These are phyloP conservation scores for Macroramphosus scolopax DNA, from an alignment of 2,797 vertebrate species.

Conservation along the genomic window DNA sequence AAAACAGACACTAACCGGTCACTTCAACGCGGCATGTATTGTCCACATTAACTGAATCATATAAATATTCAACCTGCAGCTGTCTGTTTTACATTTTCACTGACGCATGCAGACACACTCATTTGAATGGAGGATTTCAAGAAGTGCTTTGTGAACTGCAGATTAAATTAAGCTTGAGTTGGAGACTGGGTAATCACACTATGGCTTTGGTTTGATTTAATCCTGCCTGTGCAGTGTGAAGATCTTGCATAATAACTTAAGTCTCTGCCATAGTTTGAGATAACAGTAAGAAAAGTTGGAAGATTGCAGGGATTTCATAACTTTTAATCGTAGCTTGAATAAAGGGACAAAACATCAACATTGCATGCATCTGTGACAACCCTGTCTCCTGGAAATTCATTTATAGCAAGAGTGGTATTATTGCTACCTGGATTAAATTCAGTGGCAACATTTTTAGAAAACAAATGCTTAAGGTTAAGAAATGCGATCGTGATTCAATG, in stretches of 20 bases:
- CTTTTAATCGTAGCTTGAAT: constrained; percentile 15
- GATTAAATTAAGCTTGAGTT: constrained; percentile 67
- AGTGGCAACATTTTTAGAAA: too few species aligned
- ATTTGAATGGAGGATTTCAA: constrained; percentile 43
- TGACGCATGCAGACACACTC: not conserved
- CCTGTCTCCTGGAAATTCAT: not conserved
- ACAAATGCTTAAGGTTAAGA: too few species aligned
- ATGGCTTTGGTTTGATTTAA: constrained; percentile 55
- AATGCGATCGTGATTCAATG: too few species aligned
- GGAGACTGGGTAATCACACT: constrained; percentile 57
- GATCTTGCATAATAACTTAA: constrained; percentile 50
- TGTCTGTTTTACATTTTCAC: not conserved
- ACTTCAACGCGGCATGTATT: constrained; percentile 10
- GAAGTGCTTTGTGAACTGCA: constrained; percentile 52
- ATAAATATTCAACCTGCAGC: constrained; percentile 8
- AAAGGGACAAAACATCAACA: constrained; percentile 19
- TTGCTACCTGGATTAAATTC: too few species aligned
- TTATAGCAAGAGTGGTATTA: not conserved
- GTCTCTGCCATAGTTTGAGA: constrained; percentile 21
- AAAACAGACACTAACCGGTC: constrained; percentile 20
- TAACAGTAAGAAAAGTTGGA: constrained; percentile 37
- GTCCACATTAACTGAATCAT: constrained; percentile 14
- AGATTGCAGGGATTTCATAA: constrained; percentile 28
- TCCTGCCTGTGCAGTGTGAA: constrained; percentile 50
- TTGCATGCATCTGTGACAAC: constrained; percentile 3